Base-by-base conservation (phyloP, 1,140 invertebrate genomes). In the Camponotus pennsylvanicus region DNA sequence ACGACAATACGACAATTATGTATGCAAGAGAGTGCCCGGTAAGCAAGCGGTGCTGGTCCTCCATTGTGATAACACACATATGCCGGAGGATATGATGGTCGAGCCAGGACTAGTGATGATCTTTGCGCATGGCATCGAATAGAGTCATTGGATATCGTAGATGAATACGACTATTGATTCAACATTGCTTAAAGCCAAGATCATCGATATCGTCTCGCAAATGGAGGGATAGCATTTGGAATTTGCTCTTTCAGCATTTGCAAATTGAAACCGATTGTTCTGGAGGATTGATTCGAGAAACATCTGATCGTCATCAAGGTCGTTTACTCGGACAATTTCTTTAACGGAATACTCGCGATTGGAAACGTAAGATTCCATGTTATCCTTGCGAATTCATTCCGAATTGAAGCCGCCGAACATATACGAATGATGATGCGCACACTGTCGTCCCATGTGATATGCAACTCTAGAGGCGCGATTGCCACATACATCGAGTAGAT, bases 71-170 rank as follows among this genome's bases (percentile, higher is more conserved):
- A 99, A 99, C 94, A 96, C 97, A 40, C 98, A 99, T 93, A 98
- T 99, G 96, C 97, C 98, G 87, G 98, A 98, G 89, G 98, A 99
- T 90, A 98, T 99, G 97, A 98, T 99, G 96, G 96, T 99, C 45
- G 98, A 99, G 90, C 99, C 99, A 4, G 99, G 99, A n/a, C 96
- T 99, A 88, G 98, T 99, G 18, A 99, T 99, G 98, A 99, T 99
- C 92, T 99, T 99, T 96, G 99, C 99, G 76, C 98, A 99, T 95
- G 99, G 98, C 84, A 98, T 99, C 80, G 98, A 99, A 95, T 98
- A 94, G 96, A 73, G 75, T 94, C 93, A 34, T 42, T 21, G 49
- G 15, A 63, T n/a, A 55, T 57, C 21, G 55, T 49, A 67, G 18
- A 66, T 34, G 34, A 78, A 79, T 76, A 61, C 37, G 37, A 61